These are phyloP conservation scores for Schizothorax lantsangensis DNA, from an alignment of 2,797 vertebrate species.

Conservation along the genomic window DNA sequence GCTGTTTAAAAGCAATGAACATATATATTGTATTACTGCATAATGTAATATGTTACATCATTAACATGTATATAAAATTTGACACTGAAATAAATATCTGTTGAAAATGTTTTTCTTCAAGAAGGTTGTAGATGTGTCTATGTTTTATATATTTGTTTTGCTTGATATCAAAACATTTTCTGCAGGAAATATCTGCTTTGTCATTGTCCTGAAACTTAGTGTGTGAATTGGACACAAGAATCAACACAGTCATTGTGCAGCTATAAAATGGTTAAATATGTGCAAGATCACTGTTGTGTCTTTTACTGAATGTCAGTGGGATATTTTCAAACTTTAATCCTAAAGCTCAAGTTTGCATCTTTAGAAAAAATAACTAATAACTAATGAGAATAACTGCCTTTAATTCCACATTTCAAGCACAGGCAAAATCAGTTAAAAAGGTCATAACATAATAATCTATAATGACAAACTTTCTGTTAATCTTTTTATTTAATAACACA, in stretches of 20 bases:
- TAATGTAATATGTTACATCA: background rate
- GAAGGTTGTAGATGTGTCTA: background rate
- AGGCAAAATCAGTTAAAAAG: background rate
- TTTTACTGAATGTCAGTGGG: background rate
- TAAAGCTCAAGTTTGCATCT: background rate
- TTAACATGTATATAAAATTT: background rate
- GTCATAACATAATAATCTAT: background rate
- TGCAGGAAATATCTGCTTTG: no score
- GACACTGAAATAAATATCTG: no score
- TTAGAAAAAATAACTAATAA: background rate
- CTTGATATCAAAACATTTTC: no score
- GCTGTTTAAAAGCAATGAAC: constrained; percentile 13
- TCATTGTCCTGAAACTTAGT: no score
- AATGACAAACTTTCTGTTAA: background rate
- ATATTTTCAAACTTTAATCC: background rate
- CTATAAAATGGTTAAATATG: no score
- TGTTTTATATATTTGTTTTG: background rate
- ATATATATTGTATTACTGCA: background rate
- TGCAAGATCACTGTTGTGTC: no score
- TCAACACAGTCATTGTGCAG: no score
- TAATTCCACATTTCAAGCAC: background rate
- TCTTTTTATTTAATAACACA: background rate
- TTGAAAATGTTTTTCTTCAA: background rate
- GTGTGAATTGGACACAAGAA: no score
- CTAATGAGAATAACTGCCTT: background rate